A percentile compares a stretch with the other conserved stretches of the same genome.
These are phyloP conservation scores for Tribolium freemani DNA, from an alignment of 2,888 invertebrate species.

Conservation along the genomic window DNA sequence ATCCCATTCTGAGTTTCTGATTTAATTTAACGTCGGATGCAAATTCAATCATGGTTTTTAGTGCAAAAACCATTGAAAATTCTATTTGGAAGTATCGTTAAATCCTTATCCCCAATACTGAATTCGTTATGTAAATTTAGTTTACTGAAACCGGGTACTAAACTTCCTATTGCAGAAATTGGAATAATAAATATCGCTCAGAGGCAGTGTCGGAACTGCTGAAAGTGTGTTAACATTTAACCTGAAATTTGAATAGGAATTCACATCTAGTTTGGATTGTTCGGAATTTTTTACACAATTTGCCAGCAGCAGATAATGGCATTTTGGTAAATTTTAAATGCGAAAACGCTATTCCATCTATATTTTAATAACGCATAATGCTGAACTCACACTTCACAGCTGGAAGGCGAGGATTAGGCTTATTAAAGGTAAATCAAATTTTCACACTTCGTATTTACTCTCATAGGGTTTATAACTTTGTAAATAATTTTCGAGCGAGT, in stretches of 20 bases:
- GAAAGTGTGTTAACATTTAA: constrained; percentile 4
- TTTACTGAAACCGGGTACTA: background rate
- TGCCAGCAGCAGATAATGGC: background rate
- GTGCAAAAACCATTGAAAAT: too few relatives aligned
- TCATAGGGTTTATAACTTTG: background rate
- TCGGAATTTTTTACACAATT: background rate
- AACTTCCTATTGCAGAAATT: background rate
- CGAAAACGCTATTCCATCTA: background rate
- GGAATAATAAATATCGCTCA: constrained; percentile 1
- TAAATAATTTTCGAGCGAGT: background rate
- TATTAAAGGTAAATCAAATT: background rate
- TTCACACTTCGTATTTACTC: background rate
- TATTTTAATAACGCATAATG: background rate
- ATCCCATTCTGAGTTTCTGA: too few relatives aligned
- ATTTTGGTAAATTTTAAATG: background rate
- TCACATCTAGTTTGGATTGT: background rate
- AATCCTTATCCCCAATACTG: background rate
- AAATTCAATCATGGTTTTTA: too few relatives aligned
- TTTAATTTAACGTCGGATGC: too few relatives aligned
- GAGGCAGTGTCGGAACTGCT: background rate
- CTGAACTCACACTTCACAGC: background rate
- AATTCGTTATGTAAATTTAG: background rate
- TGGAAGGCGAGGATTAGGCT: background rate
- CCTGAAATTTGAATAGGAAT: constrained; percentile 1
- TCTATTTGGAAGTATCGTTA: background rate